phyloP scores from a whole-genome alignment of 2,113 vertebrate genomes.

The Manacus vitellinus region DNA sequence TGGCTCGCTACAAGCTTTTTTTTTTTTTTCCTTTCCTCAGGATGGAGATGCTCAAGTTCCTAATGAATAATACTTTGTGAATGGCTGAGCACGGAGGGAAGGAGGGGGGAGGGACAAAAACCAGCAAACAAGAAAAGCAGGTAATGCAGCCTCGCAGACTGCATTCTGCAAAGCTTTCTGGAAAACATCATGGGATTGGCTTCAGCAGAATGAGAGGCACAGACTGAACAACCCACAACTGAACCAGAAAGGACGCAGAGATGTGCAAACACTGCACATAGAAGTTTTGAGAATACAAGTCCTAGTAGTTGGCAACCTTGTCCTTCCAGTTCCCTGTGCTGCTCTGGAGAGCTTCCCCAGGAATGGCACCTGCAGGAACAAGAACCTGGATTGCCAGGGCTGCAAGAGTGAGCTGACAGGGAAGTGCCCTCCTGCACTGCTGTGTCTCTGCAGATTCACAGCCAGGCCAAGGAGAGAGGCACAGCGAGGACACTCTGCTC shows the following conservation, averaged over 20 bases:
- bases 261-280: background rate
- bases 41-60: constrained; percentile 21
- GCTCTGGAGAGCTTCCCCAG: background rate
- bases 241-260: background rate
- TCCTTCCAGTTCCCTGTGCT: background rate
- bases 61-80: constrained; percentile 16
- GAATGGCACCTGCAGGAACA: background rate
- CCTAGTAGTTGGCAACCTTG: background rate
- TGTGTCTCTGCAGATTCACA: background rate
- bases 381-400: background rate
- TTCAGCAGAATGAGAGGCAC: background rate
- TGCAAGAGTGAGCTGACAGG: background rate
- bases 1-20: background rate
- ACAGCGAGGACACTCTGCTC: background rate
- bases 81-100: background rate
- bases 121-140: background rate
- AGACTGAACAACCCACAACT: background rate
- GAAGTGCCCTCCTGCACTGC: background rate
- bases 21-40: background rate
- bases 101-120: background rate
- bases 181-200: background rate
- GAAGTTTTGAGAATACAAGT: background rate
- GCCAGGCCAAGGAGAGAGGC: background rate
- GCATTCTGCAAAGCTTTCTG: background rate
- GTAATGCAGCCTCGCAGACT: background rate